phyloP scores from a whole-genome alignment of 2,797 vertebrate species.

The Manis crassicaudata region DNA sequence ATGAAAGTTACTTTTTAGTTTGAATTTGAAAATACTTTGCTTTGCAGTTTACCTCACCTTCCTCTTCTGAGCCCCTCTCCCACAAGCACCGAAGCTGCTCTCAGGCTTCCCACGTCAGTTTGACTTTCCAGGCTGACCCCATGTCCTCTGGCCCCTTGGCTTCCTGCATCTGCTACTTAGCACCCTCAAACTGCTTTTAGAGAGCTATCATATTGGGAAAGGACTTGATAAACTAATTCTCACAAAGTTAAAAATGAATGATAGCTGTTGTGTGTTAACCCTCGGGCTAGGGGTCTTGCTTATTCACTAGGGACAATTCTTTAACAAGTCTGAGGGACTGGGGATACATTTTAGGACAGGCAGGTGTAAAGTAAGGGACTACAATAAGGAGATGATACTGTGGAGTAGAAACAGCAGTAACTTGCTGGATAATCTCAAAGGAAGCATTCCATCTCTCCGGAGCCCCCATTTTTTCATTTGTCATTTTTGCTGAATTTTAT shows the following conservation, averaged over 20 bases:
- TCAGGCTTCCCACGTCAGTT: not conserved
- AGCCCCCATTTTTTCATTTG: not conserved
- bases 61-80: not conserved
- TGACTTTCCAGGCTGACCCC: not conserved
- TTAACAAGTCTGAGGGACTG: not conserved
- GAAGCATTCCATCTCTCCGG: not conserved
- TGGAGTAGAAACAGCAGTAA: not conserved
- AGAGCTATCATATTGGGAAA: not conserved
- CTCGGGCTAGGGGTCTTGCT: not conserved
- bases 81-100: not conserved
- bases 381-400: not conserved
- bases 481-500: not conserved
- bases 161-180: not conserved
- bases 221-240: not conserved
- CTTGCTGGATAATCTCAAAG: not conserved
- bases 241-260: not conserved
- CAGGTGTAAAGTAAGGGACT: not conserved
- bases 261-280: not conserved
- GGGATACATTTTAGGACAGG: not conserved
- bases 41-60: not conserved
- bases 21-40: not conserved
- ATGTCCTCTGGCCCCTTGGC: not conserved
- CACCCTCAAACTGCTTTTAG: not conserved
- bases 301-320: not conserved
- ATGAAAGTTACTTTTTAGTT: not conserved